These are phyloP conservation scores for Prinia subflava DNA, from an alignment of 2,113 vertebrate genomes.

Conservation along the genomic window DNA sequence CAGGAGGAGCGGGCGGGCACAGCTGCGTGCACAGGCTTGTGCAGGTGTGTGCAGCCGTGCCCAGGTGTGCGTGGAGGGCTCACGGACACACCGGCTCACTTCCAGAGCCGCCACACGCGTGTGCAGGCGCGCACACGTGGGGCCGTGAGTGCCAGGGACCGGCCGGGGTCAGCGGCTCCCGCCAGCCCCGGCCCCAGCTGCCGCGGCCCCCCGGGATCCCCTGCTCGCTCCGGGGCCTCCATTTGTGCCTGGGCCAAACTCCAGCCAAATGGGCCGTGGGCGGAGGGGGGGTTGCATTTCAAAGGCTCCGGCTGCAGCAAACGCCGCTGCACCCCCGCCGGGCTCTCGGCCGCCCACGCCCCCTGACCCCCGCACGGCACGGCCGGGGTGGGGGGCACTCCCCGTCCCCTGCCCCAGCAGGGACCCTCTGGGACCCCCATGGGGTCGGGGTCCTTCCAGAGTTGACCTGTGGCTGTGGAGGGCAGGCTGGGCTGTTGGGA, in stretches of 20 bases:
- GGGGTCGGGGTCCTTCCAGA: not conserved
- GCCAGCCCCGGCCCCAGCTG: not conserved
- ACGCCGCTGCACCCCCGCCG: not conserved
- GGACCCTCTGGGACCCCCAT: not conserved
- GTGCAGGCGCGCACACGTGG: rapidly evolving
- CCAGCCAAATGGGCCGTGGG: constrained; percentile 23
- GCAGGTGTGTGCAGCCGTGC: not conserved
- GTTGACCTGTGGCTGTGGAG: not conserved
- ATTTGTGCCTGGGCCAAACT: constrained; percentile 45
- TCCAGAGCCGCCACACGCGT: not conserved
- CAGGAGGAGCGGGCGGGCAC: not conserved
- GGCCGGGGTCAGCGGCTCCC: not conserved
- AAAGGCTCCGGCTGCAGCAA: constrained; percentile 39
- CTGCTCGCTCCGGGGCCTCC: not conserved
- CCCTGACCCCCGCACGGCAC: constrained; percentile 9
- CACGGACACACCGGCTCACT: rapidly evolving
- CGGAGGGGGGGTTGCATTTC: constrained; percentile 36
- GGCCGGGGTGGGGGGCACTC: not conserved
- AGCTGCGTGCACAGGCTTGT: not conserved
- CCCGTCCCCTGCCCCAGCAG: not conserved
- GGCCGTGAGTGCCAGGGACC: rapidly evolving
- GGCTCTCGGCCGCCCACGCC: not conserved
- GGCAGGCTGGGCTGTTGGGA: rapidly evolving
- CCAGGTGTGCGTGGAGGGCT: rapidly evolving
- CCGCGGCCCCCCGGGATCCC: not conserved